These are phyloP conservation scores for Halictus rubicundus DNA, from an alignment of 1,140 invertebrate species.

Conservation along the genomic window DNA sequence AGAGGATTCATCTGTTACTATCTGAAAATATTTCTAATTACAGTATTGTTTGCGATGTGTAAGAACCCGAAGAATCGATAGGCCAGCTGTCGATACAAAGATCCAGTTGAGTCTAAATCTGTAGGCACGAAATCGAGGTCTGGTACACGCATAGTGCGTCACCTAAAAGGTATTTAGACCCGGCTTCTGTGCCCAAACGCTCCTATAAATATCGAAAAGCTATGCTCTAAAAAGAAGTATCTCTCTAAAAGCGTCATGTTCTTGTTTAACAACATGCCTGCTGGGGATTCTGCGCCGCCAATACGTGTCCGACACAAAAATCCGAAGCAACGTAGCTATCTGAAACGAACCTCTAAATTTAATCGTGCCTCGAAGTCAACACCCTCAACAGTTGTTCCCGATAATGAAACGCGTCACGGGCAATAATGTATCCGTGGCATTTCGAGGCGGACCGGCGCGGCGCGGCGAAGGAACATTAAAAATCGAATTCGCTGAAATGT, in stretches of 20 bases:
- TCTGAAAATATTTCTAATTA: background rate
- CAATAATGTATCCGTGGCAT: background rate
- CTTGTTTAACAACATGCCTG: background rate
- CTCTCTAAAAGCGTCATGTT: background rate
- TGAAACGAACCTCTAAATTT: background rate
- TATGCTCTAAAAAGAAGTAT: conserved; percentile 8
- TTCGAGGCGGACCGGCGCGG: background rate
- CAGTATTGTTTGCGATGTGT: background rate
- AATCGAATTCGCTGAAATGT: conserved; percentile 6
- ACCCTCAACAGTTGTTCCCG: too few species aligned
- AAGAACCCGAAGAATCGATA: background rate
- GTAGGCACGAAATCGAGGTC: conserved; percentile 20
- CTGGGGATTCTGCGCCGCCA: too few species aligned
- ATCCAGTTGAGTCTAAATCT: conserved; percentile 24
- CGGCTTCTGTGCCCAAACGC: conserved; percentile 20
- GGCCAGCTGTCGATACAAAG: conserved; percentile 6
- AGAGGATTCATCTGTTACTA: too few species aligned
- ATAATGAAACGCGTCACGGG: background rate
- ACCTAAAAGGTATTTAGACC: conserved; percentile 33
- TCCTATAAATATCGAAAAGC: conserved; percentile 27
- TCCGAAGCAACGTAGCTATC: background rate
- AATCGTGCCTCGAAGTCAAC: background rate
- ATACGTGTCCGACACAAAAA: background rate
- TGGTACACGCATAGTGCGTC: conserved; percentile 38
- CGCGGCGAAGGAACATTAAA: background rate